phyloP scores from a whole-genome alignment of 2,888 invertebrate genomes.

The Stenurella melanura region DNA sequence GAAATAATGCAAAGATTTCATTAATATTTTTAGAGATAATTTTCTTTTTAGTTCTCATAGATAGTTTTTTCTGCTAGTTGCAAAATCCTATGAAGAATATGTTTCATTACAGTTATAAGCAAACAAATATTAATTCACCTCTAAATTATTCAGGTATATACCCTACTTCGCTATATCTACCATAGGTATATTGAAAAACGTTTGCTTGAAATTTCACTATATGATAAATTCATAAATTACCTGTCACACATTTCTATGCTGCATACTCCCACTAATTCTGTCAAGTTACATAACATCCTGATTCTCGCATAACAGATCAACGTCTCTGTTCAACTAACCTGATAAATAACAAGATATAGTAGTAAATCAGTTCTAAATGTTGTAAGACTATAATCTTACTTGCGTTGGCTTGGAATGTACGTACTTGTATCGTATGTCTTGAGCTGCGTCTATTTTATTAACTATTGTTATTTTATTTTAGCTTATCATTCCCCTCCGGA shows the following conservation, averaged over 20 bases:
- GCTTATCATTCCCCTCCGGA: constrained; percentile 93
- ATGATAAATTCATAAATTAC: neutral
- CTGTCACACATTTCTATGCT: neutral
- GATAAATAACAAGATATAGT: neutral
- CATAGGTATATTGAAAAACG: neutral
- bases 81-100: too few relatives aligned
- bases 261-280: neutral
- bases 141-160: too few relatives aligned
- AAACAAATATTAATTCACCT: too few relatives aligned
- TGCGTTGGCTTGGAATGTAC: constrained; percentile 7
- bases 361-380: neutral
- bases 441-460: constrained; percentile 20
- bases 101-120: too few relatives aligned
- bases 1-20: too few relatives aligned
- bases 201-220: neutral
- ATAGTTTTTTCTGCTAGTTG: too few relatives aligned
- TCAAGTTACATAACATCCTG: neutral
- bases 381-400: neutral
- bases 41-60: too few relatives aligned
- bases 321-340: neutral
- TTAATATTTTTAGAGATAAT: too few relatives aligned
- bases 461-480: constrained; percentile 66
- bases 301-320: neutral
- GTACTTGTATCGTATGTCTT: neutral
- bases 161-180: too few relatives aligned